Evolutionary conservation across 2,797 vertebrate species (phyloP).

Genomic region (Ceyx erithaca): DNA sequence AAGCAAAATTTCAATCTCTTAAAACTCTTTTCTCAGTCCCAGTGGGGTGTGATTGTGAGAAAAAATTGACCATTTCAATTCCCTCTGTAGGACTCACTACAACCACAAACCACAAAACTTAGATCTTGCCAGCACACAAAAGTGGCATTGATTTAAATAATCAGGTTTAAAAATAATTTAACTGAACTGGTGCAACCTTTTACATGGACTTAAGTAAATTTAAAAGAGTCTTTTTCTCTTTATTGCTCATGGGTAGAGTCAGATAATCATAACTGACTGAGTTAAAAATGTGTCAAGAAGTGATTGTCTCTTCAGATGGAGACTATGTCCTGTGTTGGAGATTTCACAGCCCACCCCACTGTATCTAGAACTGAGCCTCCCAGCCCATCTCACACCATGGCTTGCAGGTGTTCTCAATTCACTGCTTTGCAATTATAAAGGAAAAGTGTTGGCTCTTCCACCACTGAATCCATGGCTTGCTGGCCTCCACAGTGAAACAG

Average conservation of each 20-base stretch:
- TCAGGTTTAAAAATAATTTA: conserved; percentile 46
- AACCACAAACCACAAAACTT: conserved; percentile 22
- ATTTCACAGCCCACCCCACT: neutral
- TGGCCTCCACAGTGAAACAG: neutral
- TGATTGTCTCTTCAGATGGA: neutral
- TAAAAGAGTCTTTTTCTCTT: conserved; percentile 36
- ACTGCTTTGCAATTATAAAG: neutral
- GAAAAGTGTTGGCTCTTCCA: neutral
- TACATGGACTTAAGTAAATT: conserved; percentile 2
- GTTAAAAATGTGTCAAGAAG: conserved; percentile 21
- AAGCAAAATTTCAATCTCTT: conserved; percentile 19
- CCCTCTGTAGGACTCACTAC: neutral
- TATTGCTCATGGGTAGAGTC: conserved; percentile 16
- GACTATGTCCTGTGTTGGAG: neutral
- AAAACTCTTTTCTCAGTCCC: neutral
- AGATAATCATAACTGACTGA: too few relatives aligned
- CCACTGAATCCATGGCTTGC: neutral
- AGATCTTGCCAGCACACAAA: conserved; percentile 12
- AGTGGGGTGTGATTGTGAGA: neutral
- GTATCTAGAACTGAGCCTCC: neutral
- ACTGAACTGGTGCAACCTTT: conserved; percentile 15
- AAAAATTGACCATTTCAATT: conserved; percentile 18
- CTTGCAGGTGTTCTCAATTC: neutral
- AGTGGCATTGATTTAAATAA: conserved; percentile 57
- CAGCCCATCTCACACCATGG: neutral